These are phyloP conservation scores for Uropsilus gracilis DNA, from an alignment of 2,113 vertebrate genomes.

Conservation along the genomic window DNA sequence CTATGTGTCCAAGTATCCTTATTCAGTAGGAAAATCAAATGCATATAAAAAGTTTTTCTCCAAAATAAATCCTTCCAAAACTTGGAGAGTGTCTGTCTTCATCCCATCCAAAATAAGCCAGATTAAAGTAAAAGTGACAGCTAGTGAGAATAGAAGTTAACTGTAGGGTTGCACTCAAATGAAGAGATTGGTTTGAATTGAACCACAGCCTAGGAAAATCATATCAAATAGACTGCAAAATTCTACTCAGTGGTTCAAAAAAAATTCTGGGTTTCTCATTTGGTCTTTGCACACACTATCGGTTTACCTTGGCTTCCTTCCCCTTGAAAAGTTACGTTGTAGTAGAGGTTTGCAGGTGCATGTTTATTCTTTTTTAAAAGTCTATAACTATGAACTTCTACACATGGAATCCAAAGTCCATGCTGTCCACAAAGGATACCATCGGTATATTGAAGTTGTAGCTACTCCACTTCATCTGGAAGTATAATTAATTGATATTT, in stretches of 20 bases:
- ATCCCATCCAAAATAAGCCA: background rate
- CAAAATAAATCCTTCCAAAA: background rate
- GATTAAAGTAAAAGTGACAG: conserved; percentile 22
- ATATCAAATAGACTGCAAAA: conserved; percentile 66
- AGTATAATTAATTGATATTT: background rate
- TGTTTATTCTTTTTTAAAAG: conserved; percentile 53
- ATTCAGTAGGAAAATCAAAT: background rate
- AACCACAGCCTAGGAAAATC: conserved; percentile 66
- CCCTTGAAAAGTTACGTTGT: conserved; percentile 51
- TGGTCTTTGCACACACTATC: conserved; percentile 30
- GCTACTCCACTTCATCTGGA: background rate
- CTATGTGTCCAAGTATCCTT: background rate
- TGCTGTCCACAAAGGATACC: background rate
- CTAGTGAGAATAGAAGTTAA: conserved; percentile 27
- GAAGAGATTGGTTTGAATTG: conserved; percentile 52
- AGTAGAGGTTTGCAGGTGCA: conserved; percentile 40
- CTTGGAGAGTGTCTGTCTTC: background rate
- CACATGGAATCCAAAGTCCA: background rate
- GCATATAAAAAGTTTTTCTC: background rate
- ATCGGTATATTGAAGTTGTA: background rate
- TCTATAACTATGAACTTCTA: background rate
- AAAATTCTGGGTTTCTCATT: conserved; percentile 57
- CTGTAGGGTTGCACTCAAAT: background rate
- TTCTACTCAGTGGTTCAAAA: conserved; percentile 61
- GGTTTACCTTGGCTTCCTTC: conserved; percentile 57